phyloP scores from a whole-genome alignment of 1,140 invertebrate genomes.

The Ostrea edulis region DNA sequence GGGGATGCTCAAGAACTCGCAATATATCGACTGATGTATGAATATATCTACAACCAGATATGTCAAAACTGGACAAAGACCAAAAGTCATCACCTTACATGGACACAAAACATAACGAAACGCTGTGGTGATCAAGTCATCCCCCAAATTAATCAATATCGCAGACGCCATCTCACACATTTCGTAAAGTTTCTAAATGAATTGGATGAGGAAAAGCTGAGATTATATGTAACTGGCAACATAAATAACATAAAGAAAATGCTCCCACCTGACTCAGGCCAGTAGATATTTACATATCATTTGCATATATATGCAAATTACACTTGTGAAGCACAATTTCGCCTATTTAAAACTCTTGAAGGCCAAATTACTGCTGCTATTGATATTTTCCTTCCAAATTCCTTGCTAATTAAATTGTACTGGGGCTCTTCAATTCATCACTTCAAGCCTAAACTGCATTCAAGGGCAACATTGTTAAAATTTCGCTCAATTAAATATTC shows the following conservation, averaged over 20 bases:
- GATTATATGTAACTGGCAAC: conserved; percentile 15
- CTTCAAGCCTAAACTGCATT: not conserved
- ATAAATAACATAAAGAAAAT: conserved; percentile 4
- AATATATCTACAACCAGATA: conserved; percentile 4
- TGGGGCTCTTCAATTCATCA: not conserved
- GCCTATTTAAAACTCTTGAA: conserved; percentile 16
- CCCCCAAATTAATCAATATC: not conserved
- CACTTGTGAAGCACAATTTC: conserved; percentile 24
- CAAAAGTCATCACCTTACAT: not conserved
- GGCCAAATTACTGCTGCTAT: not conserved
- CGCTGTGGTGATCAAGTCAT: not conserved
- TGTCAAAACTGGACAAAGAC: not conserved
- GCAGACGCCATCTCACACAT: not conserved
- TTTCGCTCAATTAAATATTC: not conserved
- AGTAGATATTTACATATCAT: conserved; percentile 24
- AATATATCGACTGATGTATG: not conserved
- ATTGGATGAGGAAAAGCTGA: conserved; percentile 16
- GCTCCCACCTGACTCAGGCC: conserved; percentile 1
- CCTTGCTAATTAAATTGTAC: not conserved
- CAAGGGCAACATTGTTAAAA: not conserved
- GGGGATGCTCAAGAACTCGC: not conserved
- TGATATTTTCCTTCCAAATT: conserved; percentile 20
- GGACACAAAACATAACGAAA: too few species aligned
- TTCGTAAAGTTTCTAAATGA: conserved; percentile 4
- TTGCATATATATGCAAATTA: conserved; percentile 5